Conservation (phyloP, 2,888 invertebrate species). For the Branchipolynoe longqiensis region DNA sequence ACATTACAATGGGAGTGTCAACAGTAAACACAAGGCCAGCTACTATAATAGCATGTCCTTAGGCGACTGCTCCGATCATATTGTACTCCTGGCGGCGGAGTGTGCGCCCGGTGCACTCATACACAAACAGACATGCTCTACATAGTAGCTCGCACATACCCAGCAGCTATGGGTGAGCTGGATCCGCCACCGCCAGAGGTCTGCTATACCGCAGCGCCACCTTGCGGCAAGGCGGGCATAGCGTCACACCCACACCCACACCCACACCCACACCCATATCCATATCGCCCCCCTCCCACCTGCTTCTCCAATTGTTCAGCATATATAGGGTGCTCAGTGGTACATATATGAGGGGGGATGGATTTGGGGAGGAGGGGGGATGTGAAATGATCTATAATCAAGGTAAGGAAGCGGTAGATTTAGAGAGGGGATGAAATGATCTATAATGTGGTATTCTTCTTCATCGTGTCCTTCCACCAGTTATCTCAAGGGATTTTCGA, state of each 20-base stretch:
- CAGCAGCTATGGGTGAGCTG: conserved; percentile 47
- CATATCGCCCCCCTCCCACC: background rate
- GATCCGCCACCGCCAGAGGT: background rate
- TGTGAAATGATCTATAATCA: too few relatives aligned
- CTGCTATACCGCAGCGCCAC: conserved; percentile 11
- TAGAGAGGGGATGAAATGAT: too few relatives aligned
- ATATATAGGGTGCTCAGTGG: too few relatives aligned
- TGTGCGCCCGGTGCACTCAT: conserved; percentile 24
- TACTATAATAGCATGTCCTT: conserved; percentile 20
- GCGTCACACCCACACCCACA: conserved; percentile 24
- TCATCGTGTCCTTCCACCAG: too few relatives aligned
- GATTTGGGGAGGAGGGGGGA: too few relatives aligned
- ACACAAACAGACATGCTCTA: conserved; percentile 33
- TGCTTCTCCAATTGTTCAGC: too few relatives aligned
- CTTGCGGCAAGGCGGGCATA: conserved; percentile 28
- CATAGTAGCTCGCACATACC: conserved; percentile 43
- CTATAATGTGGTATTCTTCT: too few relatives aligned
- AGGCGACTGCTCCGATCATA: conserved; percentile 11
- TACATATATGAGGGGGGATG: too few relatives aligned
- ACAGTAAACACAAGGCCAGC: too few relatives aligned
- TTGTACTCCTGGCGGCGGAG: background rate
- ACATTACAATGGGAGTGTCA: background rate
- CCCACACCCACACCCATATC: background rate
- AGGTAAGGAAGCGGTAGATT: too few relatives aligned
- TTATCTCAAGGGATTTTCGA: too few relatives aligned